Evolutionary conservation across 37 sponge, comb jelly and placozoan genomes (phyloP), one percentile per base, ranked within the genome.

Genomic region (Ephydatia muelleri): DNA sequence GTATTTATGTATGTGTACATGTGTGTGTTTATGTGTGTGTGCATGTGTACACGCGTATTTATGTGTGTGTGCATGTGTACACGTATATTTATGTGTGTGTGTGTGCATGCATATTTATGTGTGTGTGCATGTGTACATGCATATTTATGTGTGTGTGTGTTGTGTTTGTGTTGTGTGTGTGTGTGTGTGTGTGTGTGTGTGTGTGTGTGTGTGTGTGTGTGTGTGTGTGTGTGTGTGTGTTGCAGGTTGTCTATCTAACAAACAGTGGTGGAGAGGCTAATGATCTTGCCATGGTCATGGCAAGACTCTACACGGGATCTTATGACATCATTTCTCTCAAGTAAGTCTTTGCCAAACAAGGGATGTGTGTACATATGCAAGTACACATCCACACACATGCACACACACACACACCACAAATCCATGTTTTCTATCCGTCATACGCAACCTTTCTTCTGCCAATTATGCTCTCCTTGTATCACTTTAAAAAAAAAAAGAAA

Each of bases 231-330:
- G 38, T 65, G 80, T 65, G 65, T 78, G 79, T 80, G n/a, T n/a
- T n/a, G 66, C 82, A 94, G 84, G 94, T 94, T 9, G 91, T 91
- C 31, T 93, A 90, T 84, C 85, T 98, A 79, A 89, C 91, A 23
- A 98, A 95, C 94, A 98, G 98, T 86, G 98, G 98, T 28, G 86
- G 89, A 26, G 98, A 98, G 70, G 98, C 98, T 47, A 98, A 98
- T 80, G 98, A 98, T 36, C 80, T 95, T 84, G 98, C 98, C 21
- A 84, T 98, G 83, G 25, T 91, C 68, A 92, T 98, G 94, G 94
- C 98, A 49, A 31, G 94, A 26, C 83, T 95, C 28, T 73, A 98
- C 80, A 98, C 98, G 49, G 96, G 96, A 65, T 84, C 91, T 22
- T 92, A 83, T 77, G 92, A 95, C 38, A 89, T 95, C 49, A 69